Evolutionary conservation across 2,888 invertebrate species (phyloP), one percentile per base, ranked within the genome.

Genomic region (Bellardia bayeri): DNA sequence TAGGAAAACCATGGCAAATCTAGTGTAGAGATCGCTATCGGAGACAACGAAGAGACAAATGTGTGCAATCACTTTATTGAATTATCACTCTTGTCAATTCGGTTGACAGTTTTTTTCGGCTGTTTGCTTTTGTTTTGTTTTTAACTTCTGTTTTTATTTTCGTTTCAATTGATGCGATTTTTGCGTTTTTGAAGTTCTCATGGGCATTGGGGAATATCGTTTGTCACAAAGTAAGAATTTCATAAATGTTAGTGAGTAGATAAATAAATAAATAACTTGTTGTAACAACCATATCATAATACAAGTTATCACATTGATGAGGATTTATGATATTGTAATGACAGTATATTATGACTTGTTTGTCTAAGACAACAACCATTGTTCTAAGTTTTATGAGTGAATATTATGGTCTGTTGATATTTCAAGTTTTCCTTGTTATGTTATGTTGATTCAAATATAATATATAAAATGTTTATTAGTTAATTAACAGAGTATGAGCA

Each of bases 41-140:
- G 45, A 69, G 82, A 87, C 88, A 90, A 89, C 88, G 89, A 87
- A 90, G 90, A 92, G 92, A 92, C 92, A 92, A 92, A 92, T 92
- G 91, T 91, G 91, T 92, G 91, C 92, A 92, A 92, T 92, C 91
- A 91, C 90, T 89, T 89, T 91, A 90, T 89, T 90, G 82, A 87
- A 86, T 89, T 89, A 87, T 89, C 89, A 89, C 82, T 87, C 82
- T 74, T 87, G 85, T 87, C 87, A 87, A 87, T 85, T 85, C 75
- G 61, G 87, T 85, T 88, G 88, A 89, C 88, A 88, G 88, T 83
- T 87, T 71, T 82, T 75, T 61, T 66, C 51, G 30, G 54, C 16
- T 45, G 30, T 72, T 76, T 69, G 42, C 82, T 79, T 45, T 42
- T 63, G 11, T 49, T 45, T 68, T 69, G 3, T 61, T 63, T 63